These are phyloP conservation scores for Tachina grossa DNA, from an alignment of 2,888 invertebrate species.

Conservation along the genomic window DNA sequence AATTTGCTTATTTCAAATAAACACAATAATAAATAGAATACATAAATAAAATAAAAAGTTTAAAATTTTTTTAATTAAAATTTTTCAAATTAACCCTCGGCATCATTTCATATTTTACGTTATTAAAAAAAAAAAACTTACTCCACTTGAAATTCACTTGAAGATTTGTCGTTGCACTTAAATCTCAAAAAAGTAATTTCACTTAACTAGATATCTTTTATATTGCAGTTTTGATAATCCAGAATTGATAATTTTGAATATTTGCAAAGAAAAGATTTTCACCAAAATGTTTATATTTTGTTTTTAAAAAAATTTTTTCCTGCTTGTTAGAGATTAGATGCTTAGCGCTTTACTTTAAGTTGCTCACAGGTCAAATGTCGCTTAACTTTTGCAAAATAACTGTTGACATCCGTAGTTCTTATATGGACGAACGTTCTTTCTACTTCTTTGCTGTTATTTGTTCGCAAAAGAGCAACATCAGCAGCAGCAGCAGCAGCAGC, in stretches of 20 bases:
- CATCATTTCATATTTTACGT: not conserved
- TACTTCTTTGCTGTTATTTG: constrained; percentile 19
- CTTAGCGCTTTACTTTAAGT: constrained; percentile 34
- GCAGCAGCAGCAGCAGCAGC: constrained; percentile 35
- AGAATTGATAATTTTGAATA: not conserved
- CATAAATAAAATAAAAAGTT: too few relatives aligned
- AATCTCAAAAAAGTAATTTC: constrained; percentile 13
- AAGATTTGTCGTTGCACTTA: not conserved
- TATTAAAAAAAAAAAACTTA: constrained; percentile 39
- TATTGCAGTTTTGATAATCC: not conserved
- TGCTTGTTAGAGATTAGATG: not conserved
- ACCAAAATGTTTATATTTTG: not conserved
- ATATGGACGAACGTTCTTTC: constrained; percentile 73
- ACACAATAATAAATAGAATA: too few relatives aligned
- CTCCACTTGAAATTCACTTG: constrained; percentile 11
- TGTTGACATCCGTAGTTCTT: constrained; percentile 77
- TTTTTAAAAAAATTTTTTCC: constrained; percentile 4
- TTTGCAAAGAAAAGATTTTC: not conserved
- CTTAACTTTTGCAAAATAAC: constrained; percentile 80
- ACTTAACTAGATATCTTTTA: not conserved
- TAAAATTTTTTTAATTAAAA: not conserved
- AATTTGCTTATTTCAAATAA: too few relatives aligned
- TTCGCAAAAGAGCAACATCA: constrained; percentile 39
- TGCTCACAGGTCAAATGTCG: constrained; percentile 81
- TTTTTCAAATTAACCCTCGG: constrained; percentile 27